phyloP scores from a whole-genome alignment of 2,888 invertebrate species.

The Eupelmus urozonus region DNA sequence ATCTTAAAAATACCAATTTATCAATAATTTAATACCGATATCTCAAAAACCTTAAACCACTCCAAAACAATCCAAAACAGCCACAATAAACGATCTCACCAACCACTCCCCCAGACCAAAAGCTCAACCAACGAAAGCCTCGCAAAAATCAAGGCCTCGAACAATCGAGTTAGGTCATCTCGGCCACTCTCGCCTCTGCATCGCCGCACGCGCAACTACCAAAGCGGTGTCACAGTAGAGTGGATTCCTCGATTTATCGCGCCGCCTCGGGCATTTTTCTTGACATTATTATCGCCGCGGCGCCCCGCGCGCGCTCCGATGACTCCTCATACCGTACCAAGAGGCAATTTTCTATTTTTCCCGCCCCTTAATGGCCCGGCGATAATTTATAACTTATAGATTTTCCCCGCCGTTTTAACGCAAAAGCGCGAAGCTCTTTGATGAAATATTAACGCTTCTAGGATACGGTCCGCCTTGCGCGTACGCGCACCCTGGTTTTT shows the following conservation, averaged over 20 bases:
- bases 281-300: conserved; percentile 55
- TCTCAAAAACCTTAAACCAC: too few relatives aligned
- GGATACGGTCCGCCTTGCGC: too few relatives aligned
- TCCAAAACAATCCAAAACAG: too few relatives aligned
- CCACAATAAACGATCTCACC: too few relatives aligned
- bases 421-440: conserved; percentile 7
- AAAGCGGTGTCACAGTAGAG: conserved; percentile 27
- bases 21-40: too few relatives aligned
- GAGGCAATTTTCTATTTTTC: conserved; percentile 54
- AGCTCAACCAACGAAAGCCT: too few relatives aligned
- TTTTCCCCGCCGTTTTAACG: conserved; percentile 11
- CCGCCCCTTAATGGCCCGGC: conserved; percentile 35
- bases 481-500: too few relatives aligned
- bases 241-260: conserved; percentile 58
- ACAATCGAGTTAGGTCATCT: too few relatives aligned
- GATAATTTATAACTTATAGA: conserved; percentile 52
- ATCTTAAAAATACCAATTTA: too few relatives aligned
- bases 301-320: conserved; percentile 4
- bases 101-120: too few relatives aligned
- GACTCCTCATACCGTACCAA: background rate
- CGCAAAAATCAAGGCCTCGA: too few relatives aligned
- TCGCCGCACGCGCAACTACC: background rate
- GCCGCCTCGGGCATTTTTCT: conserved; percentile 52
- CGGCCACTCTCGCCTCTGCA: background rate
- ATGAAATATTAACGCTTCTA: conserved; percentile 35